Base-by-base conservation (phyloP, 2,888 invertebrate species). In the Volucella bombylans region DNA sequence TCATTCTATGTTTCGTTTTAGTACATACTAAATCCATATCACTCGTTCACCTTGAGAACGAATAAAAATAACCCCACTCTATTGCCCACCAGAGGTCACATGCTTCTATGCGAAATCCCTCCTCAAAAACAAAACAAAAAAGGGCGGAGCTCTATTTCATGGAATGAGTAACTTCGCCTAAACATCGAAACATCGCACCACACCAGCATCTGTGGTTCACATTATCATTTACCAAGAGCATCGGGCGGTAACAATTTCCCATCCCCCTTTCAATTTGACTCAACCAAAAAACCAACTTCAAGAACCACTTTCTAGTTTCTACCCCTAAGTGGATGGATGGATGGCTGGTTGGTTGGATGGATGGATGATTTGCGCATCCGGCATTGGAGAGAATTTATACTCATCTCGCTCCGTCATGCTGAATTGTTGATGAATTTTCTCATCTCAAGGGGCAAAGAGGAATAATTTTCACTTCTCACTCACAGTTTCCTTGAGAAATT, bases 401-500 rank as follows among this genome's bases (percentile, higher is more conserved):
- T 62, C 23, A 57, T 81, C 81, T 59, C 71, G 38, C 55, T 85
- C 81, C 10, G n/a, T 38, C 64, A 31, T 62, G 31, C 23, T 23
- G 23, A 9, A n/a, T 11, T 11, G 47, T 1, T n/a, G n/a, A 18
- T 18, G 45, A 43, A 38, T 57, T 57, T 52, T 68, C 52, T 18
- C 65, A 55, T 41, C 49, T 61, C 57, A 31, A 85, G 71, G 83
- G 83, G 76, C 43, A 82, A 68, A 67, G 76, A 59, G 72, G 78
- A 55, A 72, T 67, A 23, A 62, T 72, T 83, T 69, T 54, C 76
- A 80, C 47, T 31, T 65, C 39, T 55, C 74, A 78, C 62, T 72
- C 76, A 67, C 67, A 85, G 85, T 85, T 85, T 85, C 76, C 85
- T 81, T 77, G 72, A 77, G 81, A 68, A 81, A 72, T 81, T 76